These are phyloP conservation scores for Centroberyx gerrardi DNA, from an alignment of 2,797 vertebrate genomes.

Conservation along the genomic window DNA sequence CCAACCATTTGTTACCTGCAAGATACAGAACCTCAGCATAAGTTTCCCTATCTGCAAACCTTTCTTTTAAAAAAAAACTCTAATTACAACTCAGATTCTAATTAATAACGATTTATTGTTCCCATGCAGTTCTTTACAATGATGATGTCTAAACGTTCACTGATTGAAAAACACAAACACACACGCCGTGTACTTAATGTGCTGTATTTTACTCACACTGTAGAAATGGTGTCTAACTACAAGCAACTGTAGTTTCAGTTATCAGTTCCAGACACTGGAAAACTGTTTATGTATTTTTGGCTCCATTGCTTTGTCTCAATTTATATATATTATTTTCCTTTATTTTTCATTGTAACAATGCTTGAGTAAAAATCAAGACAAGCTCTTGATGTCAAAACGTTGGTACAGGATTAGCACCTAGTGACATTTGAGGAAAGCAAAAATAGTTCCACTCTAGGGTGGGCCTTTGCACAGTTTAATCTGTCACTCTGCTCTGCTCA, in stretches of 20 bases:
- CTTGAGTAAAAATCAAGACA: conserved; percentile 39
- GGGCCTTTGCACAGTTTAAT: conserved; percentile 59
- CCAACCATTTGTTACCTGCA: no score
- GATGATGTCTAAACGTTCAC: conserved; percentile 16
- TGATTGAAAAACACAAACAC: conserved; percentile 2
- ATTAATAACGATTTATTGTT: no score
- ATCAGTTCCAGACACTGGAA: conserved; percentile 4
- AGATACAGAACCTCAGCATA: no score
- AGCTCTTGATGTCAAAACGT: conserved; percentile 56
- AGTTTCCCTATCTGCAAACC: no score
- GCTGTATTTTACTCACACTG: conserved; percentile 7
- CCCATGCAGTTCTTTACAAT: background rate
- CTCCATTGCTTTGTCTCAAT: conserved; percentile 3
- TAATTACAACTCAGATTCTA: no score
- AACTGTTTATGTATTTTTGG: conserved; percentile 47
- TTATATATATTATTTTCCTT: conserved; percentile 33
- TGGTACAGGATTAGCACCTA: conserved; percentile 41
- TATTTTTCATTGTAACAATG: conserved; percentile 18
- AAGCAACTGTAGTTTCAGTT: conserved; percentile 14
- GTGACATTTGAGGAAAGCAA: conserved; percentile 66
- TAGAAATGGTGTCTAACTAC: conserved; percentile 32
- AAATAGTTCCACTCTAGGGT: conserved; percentile 64
- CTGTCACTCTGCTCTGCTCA: conserved; percentile 72
- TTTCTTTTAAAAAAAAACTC: no score
- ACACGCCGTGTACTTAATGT: background rate